phyloP scores from a whole-genome alignment of 2,797 vertebrate genomes.

The Masticophis lateralis region DNA sequence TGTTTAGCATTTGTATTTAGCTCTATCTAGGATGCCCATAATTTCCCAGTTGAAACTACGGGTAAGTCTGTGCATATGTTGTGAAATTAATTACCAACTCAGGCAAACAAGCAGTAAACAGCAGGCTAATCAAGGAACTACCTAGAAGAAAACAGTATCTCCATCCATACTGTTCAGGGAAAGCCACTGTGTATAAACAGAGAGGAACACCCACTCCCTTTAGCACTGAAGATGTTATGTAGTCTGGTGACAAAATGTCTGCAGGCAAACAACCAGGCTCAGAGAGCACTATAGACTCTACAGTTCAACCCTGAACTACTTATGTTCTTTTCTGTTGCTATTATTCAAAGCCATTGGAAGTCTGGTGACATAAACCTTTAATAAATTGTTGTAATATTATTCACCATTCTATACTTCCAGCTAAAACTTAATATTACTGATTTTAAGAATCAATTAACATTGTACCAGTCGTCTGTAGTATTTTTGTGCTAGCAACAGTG shows the following conservation, averaged over 20 bases:
- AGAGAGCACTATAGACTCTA: background rate
- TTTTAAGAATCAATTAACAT: background rate
- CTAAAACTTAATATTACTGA: background rate
- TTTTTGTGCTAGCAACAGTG: background rate
- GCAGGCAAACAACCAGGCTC: background rate
- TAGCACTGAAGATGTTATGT: background rate
- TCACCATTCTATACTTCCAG: background rate
- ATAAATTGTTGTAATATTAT: background rate
- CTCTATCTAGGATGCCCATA: too few species aligned
- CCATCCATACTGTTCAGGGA: background rate
- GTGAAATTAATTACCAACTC: background rate
- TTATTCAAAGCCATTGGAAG: background rate
- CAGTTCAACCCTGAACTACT: background rate
- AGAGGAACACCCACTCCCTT: background rate
- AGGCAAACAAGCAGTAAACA: background rate
- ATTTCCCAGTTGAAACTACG: too few species aligned
- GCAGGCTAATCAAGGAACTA: background rate
- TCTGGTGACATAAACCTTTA: background rate
- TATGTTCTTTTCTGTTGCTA: background rate
- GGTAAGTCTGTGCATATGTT: background rate
- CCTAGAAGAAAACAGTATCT: background rate
- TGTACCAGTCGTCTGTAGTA: background rate
- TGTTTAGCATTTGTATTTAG: too few species aligned
- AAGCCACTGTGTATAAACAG: background rate
- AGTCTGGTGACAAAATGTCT: background rate